Conservation (phyloP, 1,140 invertebrate genomes). For the Teleogryllus occipitalis region DNA sequence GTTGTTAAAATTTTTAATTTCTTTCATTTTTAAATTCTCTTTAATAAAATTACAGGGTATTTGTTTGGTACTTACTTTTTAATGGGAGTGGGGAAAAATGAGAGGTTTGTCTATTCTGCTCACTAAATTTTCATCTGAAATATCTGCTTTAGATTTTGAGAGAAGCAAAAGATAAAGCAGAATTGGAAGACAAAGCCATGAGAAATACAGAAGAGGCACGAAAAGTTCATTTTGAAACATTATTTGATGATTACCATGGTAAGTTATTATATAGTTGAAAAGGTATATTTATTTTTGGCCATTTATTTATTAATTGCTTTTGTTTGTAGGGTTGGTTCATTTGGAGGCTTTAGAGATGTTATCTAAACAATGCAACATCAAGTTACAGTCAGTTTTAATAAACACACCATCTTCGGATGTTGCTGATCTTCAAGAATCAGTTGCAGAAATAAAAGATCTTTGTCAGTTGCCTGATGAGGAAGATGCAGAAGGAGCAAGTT, state of each 20-base stretch:
- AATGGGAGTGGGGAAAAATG: neutral
- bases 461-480: slow-evolving; percentile 63
- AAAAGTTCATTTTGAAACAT: slow-evolving; percentile 67
- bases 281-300: neutral
- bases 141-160: slow-evolving; percentile 50
- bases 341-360: slow-evolving; percentile 84
- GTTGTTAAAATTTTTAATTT: too few species aligned
- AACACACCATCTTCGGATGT: slow-evolving; percentile 44
- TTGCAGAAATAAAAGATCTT: slow-evolving; percentile 70
- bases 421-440: slow-evolving; percentile 61
- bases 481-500: slow-evolving; percentile 45
- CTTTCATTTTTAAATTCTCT: too few species aligned
- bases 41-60: too few species aligned
- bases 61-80: too few species aligned
- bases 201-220: slow-evolving; percentile 43
- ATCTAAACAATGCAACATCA: slow-evolving; percentile 70
- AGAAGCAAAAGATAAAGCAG: slow-evolving; percentile 75
- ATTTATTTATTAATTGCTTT: neutral
- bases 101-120: neutral
- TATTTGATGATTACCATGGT: slow-evolving; percentile 85
- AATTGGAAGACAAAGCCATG: slow-evolving; percentile 55
- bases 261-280: neutral
- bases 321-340: slow-evolving; percentile 62
- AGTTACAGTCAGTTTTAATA: slow-evolving; percentile 55
- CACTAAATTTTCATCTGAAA: slow-evolving; percentile 12